Conservation (phyloP, 30 jellyfish, hydroid and myxozoan genomes). For the Kudoa iwatai region DNA sequence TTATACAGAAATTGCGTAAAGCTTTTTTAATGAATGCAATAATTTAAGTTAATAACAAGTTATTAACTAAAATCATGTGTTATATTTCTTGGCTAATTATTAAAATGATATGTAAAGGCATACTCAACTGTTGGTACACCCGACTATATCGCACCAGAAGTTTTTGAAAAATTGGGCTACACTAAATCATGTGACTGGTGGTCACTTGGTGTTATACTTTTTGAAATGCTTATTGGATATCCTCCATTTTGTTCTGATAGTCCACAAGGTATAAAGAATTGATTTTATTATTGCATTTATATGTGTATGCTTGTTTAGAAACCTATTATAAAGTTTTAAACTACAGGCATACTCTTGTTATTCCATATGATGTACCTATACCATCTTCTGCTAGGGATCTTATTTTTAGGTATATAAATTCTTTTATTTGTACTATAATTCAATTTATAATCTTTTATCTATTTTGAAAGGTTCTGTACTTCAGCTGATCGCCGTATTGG, state of each 20-base stretch:
- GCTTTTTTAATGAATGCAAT: not conserved
- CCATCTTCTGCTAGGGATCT: slow-evolving; percentile 25
- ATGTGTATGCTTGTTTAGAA: slow-evolving; percentile 6
- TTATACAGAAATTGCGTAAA: not conserved
- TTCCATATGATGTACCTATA: slow-evolving; percentile 65
- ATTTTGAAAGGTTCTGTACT: slow-evolving; percentile 17
- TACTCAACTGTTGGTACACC: slow-evolving; percentile 95
- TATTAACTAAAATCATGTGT: not conserved
- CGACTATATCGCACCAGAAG: slow-evolving; percentile 91
- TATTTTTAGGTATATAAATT: slow-evolving; percentile 23
- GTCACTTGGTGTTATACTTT: slow-evolving; percentile 77
- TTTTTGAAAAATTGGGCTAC: slow-evolving; percentile 60
- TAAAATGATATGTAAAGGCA: slow-evolving; percentile 15
- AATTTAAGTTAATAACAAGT: not conserved
- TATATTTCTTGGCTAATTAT: not conserved
- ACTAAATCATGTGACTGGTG: slow-evolving; percentile 88
- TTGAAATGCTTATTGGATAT: slow-evolving; percentile 81
- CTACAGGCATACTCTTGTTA: slow-evolving; percentile 52
- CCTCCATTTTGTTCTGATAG: slow-evolving; percentile 95
- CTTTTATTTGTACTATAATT: not conserved
- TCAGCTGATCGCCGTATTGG: slow-evolving; percentile 69
- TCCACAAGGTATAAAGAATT: slow-evolving; percentile 26
- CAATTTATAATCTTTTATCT: not conserved
- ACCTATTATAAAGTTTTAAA: slow-evolving; percentile 59
- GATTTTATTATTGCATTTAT: not conserved